Base-by-base conservation (phyloP, 2,888 invertebrate species). In the Eubasilissa splendida region DNA sequence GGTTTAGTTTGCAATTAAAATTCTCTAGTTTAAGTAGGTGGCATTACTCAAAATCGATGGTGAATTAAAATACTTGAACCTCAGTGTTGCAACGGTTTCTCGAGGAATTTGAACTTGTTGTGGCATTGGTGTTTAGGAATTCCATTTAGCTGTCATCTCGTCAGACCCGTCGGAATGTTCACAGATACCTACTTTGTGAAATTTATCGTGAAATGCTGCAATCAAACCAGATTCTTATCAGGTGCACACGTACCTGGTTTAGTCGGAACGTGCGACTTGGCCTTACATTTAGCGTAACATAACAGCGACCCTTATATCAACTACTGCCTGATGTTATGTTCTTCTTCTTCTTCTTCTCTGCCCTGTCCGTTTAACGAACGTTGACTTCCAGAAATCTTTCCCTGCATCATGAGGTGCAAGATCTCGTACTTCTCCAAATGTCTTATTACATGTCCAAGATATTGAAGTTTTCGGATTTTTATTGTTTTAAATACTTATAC, bases 91-190 rank as follows among this genome's bases (percentile, higher is more conserved):
- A 71, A 71, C 71, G 22, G 31, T 11, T 11, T 22, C 33, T 65
- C 31, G 14, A 68, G 68, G 53, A 68, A 68, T 68, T 31, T 33
- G 54, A 70, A 54, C 53, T 71, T 54, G 71, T 53, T 7, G 53
- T 71, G 54, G 54, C 53, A 54, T 71, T 71, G 31, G 71, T 71
- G 14, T 53, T n/a, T 70, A 70, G 71, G 71, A 71, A 71, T 71
- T 71, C 71, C 22, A 54, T 71, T 71, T 71, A 71, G 71, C 71
- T 71, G 71, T 71, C 71, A 71, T 71, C 53, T 53, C 54, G 71
- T 71, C 71, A 22, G 54, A 71, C 53, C n/a, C 71, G 71, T 31
- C 54, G 71, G 71, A 71, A 71, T 71, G 71, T 71, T 71, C 22
- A 53, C 53, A 71, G 54, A 71, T 71, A 54, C 71, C 50, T 50